Evolutionary conservation across 1,140 invertebrate genomes (phyloP).

Genomic region (Papilio helenus): DNA sequence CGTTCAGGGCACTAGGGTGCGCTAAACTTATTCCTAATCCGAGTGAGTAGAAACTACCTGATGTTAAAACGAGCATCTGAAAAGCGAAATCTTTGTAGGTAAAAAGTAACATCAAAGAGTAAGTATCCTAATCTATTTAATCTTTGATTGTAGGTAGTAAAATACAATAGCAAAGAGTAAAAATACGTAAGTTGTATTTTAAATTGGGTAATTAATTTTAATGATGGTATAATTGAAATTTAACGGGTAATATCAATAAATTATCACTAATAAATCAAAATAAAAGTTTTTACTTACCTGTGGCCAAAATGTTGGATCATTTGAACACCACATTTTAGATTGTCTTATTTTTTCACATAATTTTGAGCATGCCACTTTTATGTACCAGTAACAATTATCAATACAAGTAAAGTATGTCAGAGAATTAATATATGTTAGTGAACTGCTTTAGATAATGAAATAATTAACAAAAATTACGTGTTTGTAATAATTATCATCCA

Average conservation of each 20-base stretch:
- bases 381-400: neutral
- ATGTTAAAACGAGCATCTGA: neutral
- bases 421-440: too few species aligned
- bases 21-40: slow-evolving; percentile 30
- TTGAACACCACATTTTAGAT: neutral
- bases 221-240: too few species aligned
- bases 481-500: too few species aligned
- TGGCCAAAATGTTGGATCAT: neutral
- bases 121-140: neutral
- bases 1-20: slow-evolving; percentile 51
- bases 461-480: too few species aligned
- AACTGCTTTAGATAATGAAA: too few species aligned
- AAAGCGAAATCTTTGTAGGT: slow-evolving; percentile 8
- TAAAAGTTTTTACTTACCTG: neutral
- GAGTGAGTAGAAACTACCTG: neutral
- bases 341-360: neutral
- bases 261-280: neutral
- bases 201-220: too few species aligned
- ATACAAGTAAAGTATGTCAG: too few species aligned
- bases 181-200: neutral
- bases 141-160: neutral
- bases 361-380: neutral
- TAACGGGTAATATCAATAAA: too few species aligned
- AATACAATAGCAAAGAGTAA: neutral
- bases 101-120: neutral